Evolutionary conservation across 2,888 invertebrate species (phyloP).

Genomic region (Cheilosia vernalis): DNA sequence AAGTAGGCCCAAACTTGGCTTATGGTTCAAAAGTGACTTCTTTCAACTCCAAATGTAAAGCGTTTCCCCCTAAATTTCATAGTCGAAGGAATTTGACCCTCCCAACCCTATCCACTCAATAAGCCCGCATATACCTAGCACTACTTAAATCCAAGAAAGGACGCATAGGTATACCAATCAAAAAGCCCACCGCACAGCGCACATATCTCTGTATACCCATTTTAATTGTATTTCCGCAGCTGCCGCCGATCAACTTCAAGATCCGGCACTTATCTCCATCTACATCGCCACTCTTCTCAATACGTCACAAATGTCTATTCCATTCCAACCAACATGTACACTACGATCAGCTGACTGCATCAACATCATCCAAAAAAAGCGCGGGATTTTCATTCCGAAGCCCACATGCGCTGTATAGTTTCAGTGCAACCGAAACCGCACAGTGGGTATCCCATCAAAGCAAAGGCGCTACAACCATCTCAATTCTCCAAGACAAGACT

Average conservation of each 20-base stretch:
- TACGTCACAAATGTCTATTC: constrained; percentile 55
- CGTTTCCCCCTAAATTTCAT: no score
- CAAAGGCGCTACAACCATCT: neutral
- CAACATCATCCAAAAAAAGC: constrained; percentile 60
- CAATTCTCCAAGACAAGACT: constrained; percentile 30
- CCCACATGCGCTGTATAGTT: constrained; percentile 38
- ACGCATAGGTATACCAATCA: neutral
- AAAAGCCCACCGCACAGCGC: neutral
- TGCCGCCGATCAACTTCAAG: constrained; percentile 59
- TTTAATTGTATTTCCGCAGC: constrained; percentile 29
- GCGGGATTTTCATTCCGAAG: constrained; percentile 58
- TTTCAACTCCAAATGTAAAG: no score
- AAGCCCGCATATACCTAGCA: neutral
- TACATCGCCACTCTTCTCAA: constrained; percentile 6
- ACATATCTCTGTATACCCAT: neutral
- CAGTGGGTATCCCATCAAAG: constrained; percentile 38
- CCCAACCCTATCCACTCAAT: neutral
- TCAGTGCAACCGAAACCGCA: constrained; percentile 14
- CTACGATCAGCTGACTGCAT: constrained; percentile 67
- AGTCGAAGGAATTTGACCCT: neutral
- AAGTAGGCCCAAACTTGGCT: no score
- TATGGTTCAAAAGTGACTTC: no score
- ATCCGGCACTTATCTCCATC: constrained; percentile 67
- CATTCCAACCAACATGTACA: constrained; percentile 19
- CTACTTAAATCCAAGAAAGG: neutral